Conservation (phyloP, 2,113 vertebrate genomes). For the Calyptommatus sinebrachiatus region DNA sequence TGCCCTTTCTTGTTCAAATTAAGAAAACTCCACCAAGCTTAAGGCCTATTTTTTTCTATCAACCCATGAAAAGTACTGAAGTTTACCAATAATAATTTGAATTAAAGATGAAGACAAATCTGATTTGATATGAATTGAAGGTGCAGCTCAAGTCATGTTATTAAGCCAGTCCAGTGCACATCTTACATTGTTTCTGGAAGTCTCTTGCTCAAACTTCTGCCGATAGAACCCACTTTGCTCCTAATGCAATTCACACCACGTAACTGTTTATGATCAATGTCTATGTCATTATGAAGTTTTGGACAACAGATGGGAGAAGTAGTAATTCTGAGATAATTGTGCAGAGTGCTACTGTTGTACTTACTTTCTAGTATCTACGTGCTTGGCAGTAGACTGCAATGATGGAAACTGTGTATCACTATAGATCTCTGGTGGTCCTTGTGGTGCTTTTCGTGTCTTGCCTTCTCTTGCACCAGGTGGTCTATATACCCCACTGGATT, state of each 20-base stretch:
- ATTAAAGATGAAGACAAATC: not conserved
- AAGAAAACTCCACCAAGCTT: not conserved
- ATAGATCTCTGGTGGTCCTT: conserved; percentile 94
- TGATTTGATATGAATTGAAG: not conserved
- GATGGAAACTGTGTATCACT: conserved; percentile 95
- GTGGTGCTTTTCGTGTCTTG: conserved; percentile 75
- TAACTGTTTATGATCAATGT: not conserved
- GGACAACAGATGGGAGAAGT: not conserved
- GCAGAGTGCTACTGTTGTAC: conserved; percentile 41
- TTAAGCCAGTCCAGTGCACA: not conserved
- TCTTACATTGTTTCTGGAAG: not conserved
- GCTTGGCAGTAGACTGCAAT: conserved; percentile 90
- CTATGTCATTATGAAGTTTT: conserved; percentile 7
- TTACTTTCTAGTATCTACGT: conserved; percentile 94
- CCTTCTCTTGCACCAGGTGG: conserved; percentile 89
- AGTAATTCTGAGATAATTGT: accelerated
- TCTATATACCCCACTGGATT: conserved; percentile 88
- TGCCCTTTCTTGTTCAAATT: not conserved
- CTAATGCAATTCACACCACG: not conserved
- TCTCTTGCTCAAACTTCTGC: not conserved
- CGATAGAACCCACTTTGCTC: not conserved
- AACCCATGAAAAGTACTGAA: not conserved
- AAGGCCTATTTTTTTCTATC: not conserved
- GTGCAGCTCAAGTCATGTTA: not conserved
- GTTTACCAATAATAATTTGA: not conserved